Base-by-base conservation (phyloP, 1,140 invertebrate genomes). In the Aphelenchoides besseyi region DNA sequence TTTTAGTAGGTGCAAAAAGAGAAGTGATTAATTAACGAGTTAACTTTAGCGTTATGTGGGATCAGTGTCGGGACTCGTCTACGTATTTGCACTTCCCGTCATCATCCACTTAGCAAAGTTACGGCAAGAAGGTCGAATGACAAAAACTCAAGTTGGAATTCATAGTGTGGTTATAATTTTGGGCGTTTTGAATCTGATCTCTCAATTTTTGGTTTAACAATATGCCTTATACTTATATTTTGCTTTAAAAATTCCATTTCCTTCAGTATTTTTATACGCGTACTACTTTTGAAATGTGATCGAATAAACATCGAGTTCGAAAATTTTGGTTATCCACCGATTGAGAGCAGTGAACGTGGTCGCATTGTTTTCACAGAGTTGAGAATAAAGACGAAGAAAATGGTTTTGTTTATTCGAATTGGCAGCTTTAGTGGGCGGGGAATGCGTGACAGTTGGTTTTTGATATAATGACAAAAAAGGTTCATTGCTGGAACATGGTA, bases 11-110 rank as follows among this genome's bases (percentile, higher is more conserved):
- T 87, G 16, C 70, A n/a, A 32, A 63, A 28, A 23, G 68, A 29
- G 29, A 62, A 61, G 36, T 72, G 36, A 16, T 26, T n/a, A n/a
- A 0, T 92, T 78, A 29, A 54, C 23, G 28, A 26, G 53, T 41
- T 68, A 54, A 23, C 73, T 77, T 87, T 87, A 67, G 85, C 92
- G 92, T 78, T 94, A 92, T 86, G 91, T 91, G 9, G 93, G 92
- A 59, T 91, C 92, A 0, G 85, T 94, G 29, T 91, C 91, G 82
- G 92, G 92, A n/a, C 86, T 94, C 18, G 89, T 92, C 0, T 93
- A 94, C 82, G 88, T 94, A 3, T 94, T 95, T 82, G 89, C 91
- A 8, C 86, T 95, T 33, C 93, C 93, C 0, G 89, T 89, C 78
- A 77, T 91, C 1, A 87, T 93, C 5, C 90, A 92, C 80, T 86